A percentile compares a stretch with the other conserved stretches of the same genome.
phyloP scores from a whole-genome alignment of 1,140 invertebrate species.

The Papilio xuthus region DNA sequence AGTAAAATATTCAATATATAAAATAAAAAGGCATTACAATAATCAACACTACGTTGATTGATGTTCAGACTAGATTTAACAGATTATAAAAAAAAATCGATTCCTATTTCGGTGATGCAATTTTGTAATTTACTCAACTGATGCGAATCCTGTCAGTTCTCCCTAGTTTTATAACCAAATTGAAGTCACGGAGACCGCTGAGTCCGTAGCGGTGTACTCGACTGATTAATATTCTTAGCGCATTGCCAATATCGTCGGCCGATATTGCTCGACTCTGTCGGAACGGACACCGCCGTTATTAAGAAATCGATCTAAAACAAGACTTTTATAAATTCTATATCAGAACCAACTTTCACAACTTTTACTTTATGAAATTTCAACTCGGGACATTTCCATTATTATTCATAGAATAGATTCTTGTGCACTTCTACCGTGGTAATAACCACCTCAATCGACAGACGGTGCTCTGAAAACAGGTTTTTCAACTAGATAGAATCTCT shows the following conservation, averaged over 20 bases:
- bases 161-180: constrained; percentile 33
- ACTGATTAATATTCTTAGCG: constrained; percentile 62
- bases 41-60: too few relatives aligned
- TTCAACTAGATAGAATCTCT: neutral
- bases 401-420: constrained; percentile 26
- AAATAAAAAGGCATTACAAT: too few relatives aligned
- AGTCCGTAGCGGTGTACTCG: constrained; percentile 41
- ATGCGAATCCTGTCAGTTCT: constrained; percentile 17
- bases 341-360: constrained; percentile 41
- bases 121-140: neutral
- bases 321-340: constrained; percentile 43
- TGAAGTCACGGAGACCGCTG: constrained; percentile 25
- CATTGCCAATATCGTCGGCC: constrained; percentile 52
- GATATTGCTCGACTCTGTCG: constrained; percentile 42
- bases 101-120: neutral
- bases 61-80: neutral
- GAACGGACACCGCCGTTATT: constrained; percentile 37
- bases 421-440: constrained; percentile 11
- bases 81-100: neutral
- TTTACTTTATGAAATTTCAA: constrained; percentile 30
- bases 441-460: neutral
- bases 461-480: neutral
- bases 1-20: too few relatives aligned
- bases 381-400: constrained; percentile 23
- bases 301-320: constrained; percentile 43